Evolutionary conservation across 2,888 invertebrate species (phyloP), one percentile per base, ranked within the genome.

Genomic region (Ptycholaimellus sp.): DNA sequence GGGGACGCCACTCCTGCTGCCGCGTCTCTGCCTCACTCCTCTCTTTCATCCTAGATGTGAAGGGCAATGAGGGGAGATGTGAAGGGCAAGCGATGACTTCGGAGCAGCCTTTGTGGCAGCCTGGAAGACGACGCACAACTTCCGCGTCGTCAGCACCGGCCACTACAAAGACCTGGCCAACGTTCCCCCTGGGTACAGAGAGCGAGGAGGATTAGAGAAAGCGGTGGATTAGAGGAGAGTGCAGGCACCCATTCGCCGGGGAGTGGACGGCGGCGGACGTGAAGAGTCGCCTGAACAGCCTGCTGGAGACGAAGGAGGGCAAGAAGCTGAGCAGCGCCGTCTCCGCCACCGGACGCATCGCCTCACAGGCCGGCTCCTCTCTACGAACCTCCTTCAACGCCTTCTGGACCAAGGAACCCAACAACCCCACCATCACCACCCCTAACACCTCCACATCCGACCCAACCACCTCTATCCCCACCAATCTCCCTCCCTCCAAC

Each of bases 241-340:
- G 22, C 49, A 65, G 63, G 13, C 93, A 93, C 66, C 83, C 87
- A 1, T 87, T 80, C 63, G 76, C 82, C 35, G 90, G 93, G 1
- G 82, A 87, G 49, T 63, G 90, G 11, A 83, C 81, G 14, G 79
- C 90, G 17, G 72, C 79, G 35, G 93, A 93, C 61, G 81, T 93
- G 75, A 82, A 80, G 43, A 46, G 59, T 23, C 52, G 52, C 37
- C 3, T 33, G 25, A 25, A 33, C n/a, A n/a, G n/a, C n/a, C n/a
- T n/a, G n/a, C n/a, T n/a, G n/a, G n/a, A n/a, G n/a, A n/a, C n/a
- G n/a, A n/a, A n/a, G n/a, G n/a, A n/a, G n/a, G n/a, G n/a, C n/a
- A n/a, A n/a, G n/a, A n/a, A n/a, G n/a, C n/a, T n/a, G n/a, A n/a
- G n/a, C n/a, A n/a, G n/a, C n/a, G n/a, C n/a, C n/a, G n/a, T n/a